Evolutionary conservation across 92 coral and sea anemone genomes (phyloP).

Genomic region (Palythoa grandis): DNA sequence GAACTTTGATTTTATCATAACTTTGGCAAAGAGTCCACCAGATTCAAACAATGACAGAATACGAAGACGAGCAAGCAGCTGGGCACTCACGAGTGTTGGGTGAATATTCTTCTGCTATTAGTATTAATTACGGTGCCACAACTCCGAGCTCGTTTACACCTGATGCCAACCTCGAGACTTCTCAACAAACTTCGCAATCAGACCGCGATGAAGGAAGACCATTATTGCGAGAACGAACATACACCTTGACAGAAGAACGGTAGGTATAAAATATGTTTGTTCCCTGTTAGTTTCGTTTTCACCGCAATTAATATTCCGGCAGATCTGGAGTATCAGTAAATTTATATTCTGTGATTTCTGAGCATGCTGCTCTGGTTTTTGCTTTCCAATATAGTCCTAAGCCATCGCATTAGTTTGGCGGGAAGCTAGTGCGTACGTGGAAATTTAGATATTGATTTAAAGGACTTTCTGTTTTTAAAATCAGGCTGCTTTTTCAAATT

Average conservation of each 20-base stretch:
- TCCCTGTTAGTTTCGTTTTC: background rate
- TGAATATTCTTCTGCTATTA: background rate
- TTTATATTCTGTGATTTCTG: too few relatives aligned
- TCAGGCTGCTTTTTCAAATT: too few relatives aligned
- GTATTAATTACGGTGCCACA: slow-evolving; percentile 19
- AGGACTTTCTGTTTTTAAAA: too few relatives aligned
- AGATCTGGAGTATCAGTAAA: too few relatives aligned
- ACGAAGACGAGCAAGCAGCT: background rate
- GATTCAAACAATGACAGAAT: background rate
- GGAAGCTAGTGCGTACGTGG: too few relatives aligned
- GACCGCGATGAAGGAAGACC: background rate
- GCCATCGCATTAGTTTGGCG: too few relatives aligned
- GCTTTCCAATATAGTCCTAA: too few relatives aligned
- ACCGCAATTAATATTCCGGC: background rate
- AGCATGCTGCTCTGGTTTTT: too few relatives aligned
- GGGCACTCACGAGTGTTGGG: background rate
- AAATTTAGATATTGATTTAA: too few relatives aligned
- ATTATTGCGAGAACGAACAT: background rate
- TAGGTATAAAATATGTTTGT: background rate
- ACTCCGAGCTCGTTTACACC: background rate
- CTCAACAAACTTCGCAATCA: background rate
- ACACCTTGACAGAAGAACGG: slow-evolving; percentile 30
- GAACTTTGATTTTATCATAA: background rate
- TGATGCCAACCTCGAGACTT: background rate
- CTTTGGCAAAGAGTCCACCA: background rate